Evolutionary conservation across 2,888 invertebrate species (phyloP).

Genomic region (Dasysyrphus albostriatus): DNA sequence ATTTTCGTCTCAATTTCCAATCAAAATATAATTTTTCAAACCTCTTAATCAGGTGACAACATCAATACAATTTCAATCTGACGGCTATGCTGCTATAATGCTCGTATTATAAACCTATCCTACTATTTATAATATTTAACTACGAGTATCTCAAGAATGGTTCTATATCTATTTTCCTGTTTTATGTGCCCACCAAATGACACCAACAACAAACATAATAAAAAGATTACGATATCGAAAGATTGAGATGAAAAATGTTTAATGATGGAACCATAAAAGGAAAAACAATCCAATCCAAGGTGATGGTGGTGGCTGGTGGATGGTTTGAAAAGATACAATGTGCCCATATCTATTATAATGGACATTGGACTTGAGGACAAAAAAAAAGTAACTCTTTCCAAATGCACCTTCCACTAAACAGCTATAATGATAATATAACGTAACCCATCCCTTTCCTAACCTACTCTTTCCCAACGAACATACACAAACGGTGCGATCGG

Average conservation of each 20-base stretch:
- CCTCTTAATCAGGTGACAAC: slow-evolving; percentile 74
- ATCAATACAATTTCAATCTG: slow-evolving; percentile 61
- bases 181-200: slow-evolving; percentile 27
- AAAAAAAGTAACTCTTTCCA: slow-evolving; percentile 26
- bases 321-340: slow-evolving; percentile 47
- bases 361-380: slow-evolving; percentile 24
- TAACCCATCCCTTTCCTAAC: not conserved
- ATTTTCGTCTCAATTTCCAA: slow-evolving; percentile 44
- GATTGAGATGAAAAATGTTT: slow-evolving; percentile 68
- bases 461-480: not conserved
- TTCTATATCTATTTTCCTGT: slow-evolving; percentile 9
- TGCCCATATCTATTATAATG: slow-evolving; percentile 63
- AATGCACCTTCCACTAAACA: slow-evolving; percentile 49
- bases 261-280: slow-evolving; percentile 70
- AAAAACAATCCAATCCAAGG: slow-evolving; percentile 51
- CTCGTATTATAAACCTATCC: slow-evolving; percentile 44
- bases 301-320: slow-evolving; percentile 24
- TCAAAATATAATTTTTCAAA: slow-evolving; percentile 68
- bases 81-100: slow-evolving; percentile 16
- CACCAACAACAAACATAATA: slow-evolving; percentile 24
- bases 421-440: slow-evolving; percentile 56
- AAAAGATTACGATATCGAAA: slow-evolving; percentile 58
- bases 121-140: not conserved
- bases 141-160: slow-evolving; percentile 33
- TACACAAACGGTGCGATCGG: slow-evolving; percentile 14